phyloP scores from a whole-genome alignment of 2,113 vertebrate genomes.

The Cynocephalus volans region DNA sequence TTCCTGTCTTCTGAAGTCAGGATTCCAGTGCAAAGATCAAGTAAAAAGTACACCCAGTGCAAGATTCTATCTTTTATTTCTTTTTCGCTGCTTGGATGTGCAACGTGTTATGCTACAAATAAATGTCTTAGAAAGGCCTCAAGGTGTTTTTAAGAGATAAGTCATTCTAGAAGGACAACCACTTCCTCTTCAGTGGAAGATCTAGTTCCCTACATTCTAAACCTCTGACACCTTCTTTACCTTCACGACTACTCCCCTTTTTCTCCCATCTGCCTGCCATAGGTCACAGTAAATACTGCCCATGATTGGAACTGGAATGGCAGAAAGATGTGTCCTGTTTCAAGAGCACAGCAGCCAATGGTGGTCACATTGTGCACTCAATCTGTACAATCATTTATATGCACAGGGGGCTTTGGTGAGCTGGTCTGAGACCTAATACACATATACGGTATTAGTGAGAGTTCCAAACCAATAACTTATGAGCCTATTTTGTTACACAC shows the following conservation, averaged over 20 bases:
- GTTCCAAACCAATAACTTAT: neutral
- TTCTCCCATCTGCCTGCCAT: neutral
- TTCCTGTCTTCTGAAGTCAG: neutral
- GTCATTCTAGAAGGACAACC: neutral
- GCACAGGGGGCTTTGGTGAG: neutral
- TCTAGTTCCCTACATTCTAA: neutral
- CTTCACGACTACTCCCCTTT: neutral
- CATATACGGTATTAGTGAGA: neutral
- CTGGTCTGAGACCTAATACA: neutral
- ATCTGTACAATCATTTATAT: neutral
- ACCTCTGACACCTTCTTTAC: neutral
- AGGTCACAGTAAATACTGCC: neutral
- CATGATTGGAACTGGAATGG: neutral
- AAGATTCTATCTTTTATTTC: neutral
- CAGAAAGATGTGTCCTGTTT: neutral
- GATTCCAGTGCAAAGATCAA: neutral
- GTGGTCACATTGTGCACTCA: too few relatives aligned
- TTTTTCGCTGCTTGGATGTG: neutral
- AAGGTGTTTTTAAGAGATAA: neutral
- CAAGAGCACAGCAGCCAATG: neutral
- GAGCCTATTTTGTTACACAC: neutral
- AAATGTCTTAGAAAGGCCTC: neutral
- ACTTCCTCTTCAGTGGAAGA: neutral
- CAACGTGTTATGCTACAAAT: neutral
- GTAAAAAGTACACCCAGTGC: neutral